phyloP scores from a whole-genome alignment of 1,140 invertebrate genomes.

The Hetaerina americana region DNA sequence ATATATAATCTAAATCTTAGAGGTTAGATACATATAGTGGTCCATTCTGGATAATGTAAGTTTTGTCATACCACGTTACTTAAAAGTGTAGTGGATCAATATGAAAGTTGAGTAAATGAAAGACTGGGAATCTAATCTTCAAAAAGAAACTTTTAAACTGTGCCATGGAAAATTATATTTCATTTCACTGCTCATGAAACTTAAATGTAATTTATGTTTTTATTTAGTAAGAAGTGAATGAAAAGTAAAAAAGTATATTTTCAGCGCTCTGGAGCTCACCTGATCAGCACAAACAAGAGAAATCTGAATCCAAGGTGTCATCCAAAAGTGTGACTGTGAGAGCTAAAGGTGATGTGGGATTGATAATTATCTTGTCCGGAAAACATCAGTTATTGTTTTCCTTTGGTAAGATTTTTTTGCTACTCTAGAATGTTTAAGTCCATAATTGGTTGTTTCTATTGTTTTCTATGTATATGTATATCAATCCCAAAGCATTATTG shows the following conservation, averaged over 20 bases:
- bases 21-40: too few relatives aligned
- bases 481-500: too few relatives aligned
- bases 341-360: conserved; percentile 40
- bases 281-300: neutral
- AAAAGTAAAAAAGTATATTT: neutral
- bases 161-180: conserved; percentile 14
- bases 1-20: too few relatives aligned
- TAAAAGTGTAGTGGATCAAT: too few relatives aligned
- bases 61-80: too few relatives aligned
- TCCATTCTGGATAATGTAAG: too few relatives aligned
- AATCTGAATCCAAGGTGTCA: neutral
- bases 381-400: conserved; percentile 44
- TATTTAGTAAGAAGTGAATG: neutral
- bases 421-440: conserved; percentile 22
- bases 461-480: too few relatives aligned
- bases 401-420: conserved; percentile 30
- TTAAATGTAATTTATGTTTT: neutral
- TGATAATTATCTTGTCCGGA: conserved; percentile 42
- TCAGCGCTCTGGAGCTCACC: neutral
- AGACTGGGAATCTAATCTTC: too few relatives aligned
- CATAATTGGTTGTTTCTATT: conserved; percentile 21
- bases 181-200: too few relatives aligned
- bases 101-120: too few relatives aligned
- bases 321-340: conserved; percentile 31
- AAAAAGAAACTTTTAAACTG: neutral